phyloP scores from a whole-genome alignment of 2,888 invertebrate species.

The Cheilosia impressa region DNA sequence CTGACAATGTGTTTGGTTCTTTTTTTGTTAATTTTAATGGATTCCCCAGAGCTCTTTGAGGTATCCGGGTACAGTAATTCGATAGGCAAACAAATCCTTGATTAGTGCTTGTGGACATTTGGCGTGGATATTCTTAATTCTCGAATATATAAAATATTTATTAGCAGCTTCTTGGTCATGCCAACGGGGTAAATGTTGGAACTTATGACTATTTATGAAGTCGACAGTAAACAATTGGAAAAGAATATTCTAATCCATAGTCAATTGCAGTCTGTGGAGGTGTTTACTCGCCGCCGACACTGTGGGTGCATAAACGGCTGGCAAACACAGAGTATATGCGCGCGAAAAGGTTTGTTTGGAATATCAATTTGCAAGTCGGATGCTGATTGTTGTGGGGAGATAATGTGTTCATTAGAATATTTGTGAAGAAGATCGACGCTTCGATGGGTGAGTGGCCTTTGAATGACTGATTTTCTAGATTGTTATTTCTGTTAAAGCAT shows the following conservation, averaged over 20 bases:
- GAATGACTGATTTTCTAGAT: neutral
- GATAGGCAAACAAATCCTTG: neutral
- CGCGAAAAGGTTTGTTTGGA: neutral
- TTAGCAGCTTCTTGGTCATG: neutral
- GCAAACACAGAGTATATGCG: neutral
- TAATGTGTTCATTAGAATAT: conserved; percentile 3
- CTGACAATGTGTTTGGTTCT: neutral
- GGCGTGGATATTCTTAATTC: no score
- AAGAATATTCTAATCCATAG: neutral
- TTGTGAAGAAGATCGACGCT: neutral
- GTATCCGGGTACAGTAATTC: conserved; percentile 11
- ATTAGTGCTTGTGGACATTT: neutral
- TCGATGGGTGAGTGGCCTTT: neutral
- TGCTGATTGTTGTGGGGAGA: neutral
- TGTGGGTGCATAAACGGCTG: neutral
- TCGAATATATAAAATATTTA: neutral
- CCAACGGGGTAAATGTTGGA: neutral
- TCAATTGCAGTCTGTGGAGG: neutral
- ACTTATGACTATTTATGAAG: neutral
- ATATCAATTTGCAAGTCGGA: conserved; percentile 1
- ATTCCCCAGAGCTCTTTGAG: neutral
- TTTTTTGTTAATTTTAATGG: neutral
- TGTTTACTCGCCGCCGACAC: neutral
- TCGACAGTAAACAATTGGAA: neutral
- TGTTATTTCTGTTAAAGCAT: neutral